phyloP scores from a whole-genome alignment of 2,888 invertebrate species.

The Hyppa rectilinea region DNA sequence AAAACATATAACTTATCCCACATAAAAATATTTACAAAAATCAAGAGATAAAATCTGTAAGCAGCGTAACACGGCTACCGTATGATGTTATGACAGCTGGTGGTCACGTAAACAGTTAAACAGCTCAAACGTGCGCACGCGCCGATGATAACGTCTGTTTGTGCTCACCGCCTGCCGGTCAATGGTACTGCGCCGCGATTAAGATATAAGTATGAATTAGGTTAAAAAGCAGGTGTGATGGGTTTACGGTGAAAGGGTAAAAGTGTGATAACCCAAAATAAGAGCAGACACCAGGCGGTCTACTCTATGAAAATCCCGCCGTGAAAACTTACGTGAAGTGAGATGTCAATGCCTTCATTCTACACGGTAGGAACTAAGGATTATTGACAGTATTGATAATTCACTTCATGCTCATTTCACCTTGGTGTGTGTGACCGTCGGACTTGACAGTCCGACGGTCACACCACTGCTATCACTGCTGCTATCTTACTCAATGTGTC shows the following conservation, averaged over 20 bases:
- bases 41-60: constrained; percentile 38
- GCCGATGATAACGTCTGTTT: constrained; percentile 80
- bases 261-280: not conserved
- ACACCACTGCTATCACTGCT: too few relatives aligned
- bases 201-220: constrained; percentile 41
- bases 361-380: too few relatives aligned
- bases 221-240: constrained; percentile 48
- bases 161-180: constrained; percentile 69
- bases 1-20: too few relatives aligned
- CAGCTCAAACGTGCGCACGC: constrained; percentile 77
- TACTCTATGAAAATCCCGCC: too few relatives aligned
- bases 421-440: too few relatives aligned
- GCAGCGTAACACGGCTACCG: constrained; percentile 66
- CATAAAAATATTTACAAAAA: constrained; percentile 20
- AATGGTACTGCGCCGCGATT: constrained; percentile 54
- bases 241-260: not conserved
- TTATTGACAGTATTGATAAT: too few relatives aligned
- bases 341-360: too few relatives aligned
- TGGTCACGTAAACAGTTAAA: constrained; percentile 84
- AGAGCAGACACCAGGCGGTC: too few relatives aligned
- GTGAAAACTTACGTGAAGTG: too few relatives aligned
- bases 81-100: constrained; percentile 82
- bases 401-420: too few relatives aligned
- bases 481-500: too few relatives aligned
- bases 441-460: too few relatives aligned